Evolutionary conservation across 2,797 vertebrate genomes (phyloP), one percentile per base, ranked within the genome.

Genomic region (Sebastes oblongus): DNA sequence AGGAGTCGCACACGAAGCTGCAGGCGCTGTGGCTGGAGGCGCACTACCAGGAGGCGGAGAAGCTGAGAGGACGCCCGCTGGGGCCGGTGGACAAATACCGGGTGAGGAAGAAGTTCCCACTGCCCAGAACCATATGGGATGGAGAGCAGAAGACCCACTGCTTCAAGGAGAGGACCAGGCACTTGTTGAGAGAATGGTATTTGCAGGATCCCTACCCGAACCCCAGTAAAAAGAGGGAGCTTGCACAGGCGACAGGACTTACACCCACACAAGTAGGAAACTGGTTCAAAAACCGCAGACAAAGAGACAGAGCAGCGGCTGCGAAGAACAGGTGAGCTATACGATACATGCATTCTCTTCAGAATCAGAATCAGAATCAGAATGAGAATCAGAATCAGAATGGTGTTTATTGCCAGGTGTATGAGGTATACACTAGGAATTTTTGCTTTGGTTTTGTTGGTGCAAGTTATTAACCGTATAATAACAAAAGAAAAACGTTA

Each of bases 231-330:
- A 99, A 99, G 92, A 94, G 98, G 76, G 98, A 99, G 96, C 97
- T 99, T 82, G 98, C 98, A 89, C 98, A 99, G 93, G 98, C 98
- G 59, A 99, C 98, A 29, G 98, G 98, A 97, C 98, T 99, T 88
- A 99, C 98, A 88, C 98, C 98, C 91, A 99, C 98, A 86, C 98
- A 99, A 95, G 98, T 99, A 95, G 98, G 98, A 88, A 99, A 99
- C 96, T 99, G 98, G 98, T 99, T 99, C 96, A 99, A 99, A 96
- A 99, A 99, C 78, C 97, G 98, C 82, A 95, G 98, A 94, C 98
- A 99, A 96, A 97, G 98, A 93, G 98, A 99, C 95, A 96, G 98
- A 93, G 98, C 98, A 3, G 98, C 98, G 62, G 98, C 98, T 30
- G 98, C 98, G 27, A 99, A 99, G 91, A 99, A 99, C 96, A 99